Evolutionary conservation across 2,113 vertebrate species (phyloP), one percentile per base, ranked within the genome.

Genomic region (Petroica traversi): DNA sequence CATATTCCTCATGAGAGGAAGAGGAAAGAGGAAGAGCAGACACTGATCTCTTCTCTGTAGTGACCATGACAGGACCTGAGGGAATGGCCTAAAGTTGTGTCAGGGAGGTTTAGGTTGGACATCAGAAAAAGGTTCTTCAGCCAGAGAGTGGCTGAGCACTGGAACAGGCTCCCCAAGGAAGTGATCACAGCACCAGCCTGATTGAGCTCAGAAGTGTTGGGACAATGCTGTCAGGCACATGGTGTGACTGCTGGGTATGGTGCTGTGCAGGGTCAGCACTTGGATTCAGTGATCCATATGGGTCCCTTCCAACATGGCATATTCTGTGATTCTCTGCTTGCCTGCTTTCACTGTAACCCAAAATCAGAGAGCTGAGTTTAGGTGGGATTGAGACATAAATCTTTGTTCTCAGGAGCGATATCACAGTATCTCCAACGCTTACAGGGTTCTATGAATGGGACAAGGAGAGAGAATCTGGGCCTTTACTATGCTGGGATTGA

Each of bases 191-290:
- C 49, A 55, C 19, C 16, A 66, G 5, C 12, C 12, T 38, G 51
- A 4, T 5, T n/a, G 43, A 64, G 16, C 2, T 58, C 2, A 2
- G 33, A 38, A n/a, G 12, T 0, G 0, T n/a, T 81, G 20, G 45
- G 23, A 38, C 8, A 24, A 1, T 18, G 23, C 23, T 58, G 33
- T 38, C 1, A 1, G 28, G 19, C 6, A n/a, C 52, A 38, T 2
- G 24, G 38, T 58, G 33, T 66, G 51, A n/a, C 8, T 14, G 33
- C 0, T 38, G 68, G 8, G 13, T 0, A 24, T n/a, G 18, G 6
- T 45, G 7, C 36, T 45, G 33, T 12, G 33, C 38, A 45, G 75
- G 36, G 26, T 33, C 51, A 73, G 19, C 28, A 66, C 33, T 2
- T 45, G 45, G 23, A n/a, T 23, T 43, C 8, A 3, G 3, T 38